A percentile compares a stretch with the other conserved stretches of the same genome.
phyloP scores from a whole-genome alignment of 2,888 invertebrate species.

The Epistrophe eligans region DNA sequence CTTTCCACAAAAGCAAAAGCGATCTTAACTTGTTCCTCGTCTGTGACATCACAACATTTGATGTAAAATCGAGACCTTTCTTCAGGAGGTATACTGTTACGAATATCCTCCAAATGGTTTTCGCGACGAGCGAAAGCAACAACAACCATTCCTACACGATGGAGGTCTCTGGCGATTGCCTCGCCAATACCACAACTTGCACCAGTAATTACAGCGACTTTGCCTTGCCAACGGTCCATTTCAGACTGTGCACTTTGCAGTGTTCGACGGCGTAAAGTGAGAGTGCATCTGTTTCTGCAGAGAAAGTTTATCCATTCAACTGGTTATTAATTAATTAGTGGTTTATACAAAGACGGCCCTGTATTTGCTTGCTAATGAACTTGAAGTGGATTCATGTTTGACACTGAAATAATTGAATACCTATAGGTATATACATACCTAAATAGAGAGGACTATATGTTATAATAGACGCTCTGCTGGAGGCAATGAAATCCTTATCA shows the following conservation, averaged over 20 bases:
- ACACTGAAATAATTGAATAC: no score
- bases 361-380: conserved; percentile 13
- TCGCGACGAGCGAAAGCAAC: conserved; percentile 84
- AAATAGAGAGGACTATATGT: no score
- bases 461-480: no score
- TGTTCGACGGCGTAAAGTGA: background rate
- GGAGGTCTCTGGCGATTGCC: conserved; percentile 82
- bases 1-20: conserved; percentile 84
- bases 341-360: background rate
- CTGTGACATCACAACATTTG: conserved; percentile 82
- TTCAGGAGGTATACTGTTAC: conserved; percentile 36
- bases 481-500: no score
- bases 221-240: conserved; percentile 85
- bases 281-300: background rate
- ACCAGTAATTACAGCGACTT: conserved; percentile 86
- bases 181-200: conserved; percentile 86
- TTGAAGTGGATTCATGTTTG: background rate
- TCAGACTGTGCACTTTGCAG: conserved; percentile 8
- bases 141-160: conserved; percentile 84
- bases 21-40: conserved; percentile 84
- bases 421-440: no score
- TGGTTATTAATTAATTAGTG: conserved; percentile 6
- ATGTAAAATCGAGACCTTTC: conserved; percentile 56
- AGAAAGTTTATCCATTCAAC: conserved; percentile 20
- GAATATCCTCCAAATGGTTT: conserved; percentile 77